These are phyloP conservation scores for Volucella inflata DNA, from an alignment of 2,888 invertebrate species.

Conservation along the genomic window DNA sequence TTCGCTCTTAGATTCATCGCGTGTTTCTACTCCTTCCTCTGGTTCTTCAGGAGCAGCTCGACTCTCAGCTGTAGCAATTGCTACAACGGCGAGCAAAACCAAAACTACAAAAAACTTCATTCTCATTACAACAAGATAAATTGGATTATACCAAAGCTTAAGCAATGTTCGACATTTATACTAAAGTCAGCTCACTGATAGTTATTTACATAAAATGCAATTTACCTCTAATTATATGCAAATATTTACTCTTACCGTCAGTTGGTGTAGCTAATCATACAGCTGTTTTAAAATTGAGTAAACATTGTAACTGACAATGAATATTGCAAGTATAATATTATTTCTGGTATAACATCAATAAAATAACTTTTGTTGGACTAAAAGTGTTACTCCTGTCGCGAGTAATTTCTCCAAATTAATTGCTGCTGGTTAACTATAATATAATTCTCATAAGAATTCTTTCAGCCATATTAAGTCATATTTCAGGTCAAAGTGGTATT, in stretches of 20 bases:
- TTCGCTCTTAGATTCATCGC: background rate
- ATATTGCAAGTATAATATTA: too few species aligned
- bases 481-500: too few species aligned
- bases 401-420: too few species aligned
- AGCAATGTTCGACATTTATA: background rate
- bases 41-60: background rate
- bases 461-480: too few species aligned
- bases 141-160: conserved; percentile 23
- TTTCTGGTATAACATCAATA: too few species aligned
- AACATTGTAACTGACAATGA: too few species aligned
- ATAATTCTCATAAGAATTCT: too few species aligned
- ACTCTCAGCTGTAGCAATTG: conserved; percentile 39
- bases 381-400: too few species aligned
- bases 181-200: background rate
- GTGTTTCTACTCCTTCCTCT: background rate
- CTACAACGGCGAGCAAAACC: conserved; percentile 41
- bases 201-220: conserved; percentile 20
- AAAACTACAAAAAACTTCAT: conserved; percentile 60
- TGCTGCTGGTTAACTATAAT: too few species aligned
- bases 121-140: conserved; percentile 17
- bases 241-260: conserved; percentile 15
- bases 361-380: too few species aligned
- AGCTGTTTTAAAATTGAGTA: background rate
- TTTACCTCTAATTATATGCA: conserved; percentile 1
- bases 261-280: background rate